These are phyloP conservation scores for Chloroclysta siterata DNA, from an alignment of 2,888 invertebrate genomes.

Conservation along the genomic window DNA sequence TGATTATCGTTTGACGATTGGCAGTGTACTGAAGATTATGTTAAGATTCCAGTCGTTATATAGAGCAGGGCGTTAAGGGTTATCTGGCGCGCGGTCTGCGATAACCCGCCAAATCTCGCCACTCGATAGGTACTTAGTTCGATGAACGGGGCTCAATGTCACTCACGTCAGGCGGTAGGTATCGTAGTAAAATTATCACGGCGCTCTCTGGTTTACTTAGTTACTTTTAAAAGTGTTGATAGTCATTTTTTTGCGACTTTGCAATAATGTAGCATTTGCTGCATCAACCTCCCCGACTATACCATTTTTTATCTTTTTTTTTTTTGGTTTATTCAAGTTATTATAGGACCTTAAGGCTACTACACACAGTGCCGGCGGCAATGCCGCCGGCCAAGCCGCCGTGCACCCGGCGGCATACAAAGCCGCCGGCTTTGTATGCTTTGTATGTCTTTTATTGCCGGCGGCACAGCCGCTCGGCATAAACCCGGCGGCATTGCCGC, in stretches of 20 bases:
- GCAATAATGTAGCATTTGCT: slow-evolving; percentile 11
- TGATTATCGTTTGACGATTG: slow-evolving; percentile 59
- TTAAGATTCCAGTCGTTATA: slow-evolving; percentile 67
- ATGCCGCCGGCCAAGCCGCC: no score
- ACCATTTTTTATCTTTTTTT: neutral
- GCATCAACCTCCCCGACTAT: slow-evolving; percentile 15
- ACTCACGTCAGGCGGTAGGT: slow-evolving; percentile 50
- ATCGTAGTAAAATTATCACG: slow-evolving; percentile 79
- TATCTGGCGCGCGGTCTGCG: slow-evolving; percentile 76
- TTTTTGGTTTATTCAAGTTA: no score
- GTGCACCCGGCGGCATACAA: no score
- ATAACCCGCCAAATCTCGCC: slow-evolving; percentile 74
- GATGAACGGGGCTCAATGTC: slow-evolving; percentile 81
- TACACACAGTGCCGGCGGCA: no score
- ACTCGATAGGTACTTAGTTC: slow-evolving; percentile 60
- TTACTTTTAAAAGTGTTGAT: slow-evolving; percentile 7
- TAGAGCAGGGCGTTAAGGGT: slow-evolving; percentile 51
- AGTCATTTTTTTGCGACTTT: neutral
- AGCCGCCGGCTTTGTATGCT: no score
- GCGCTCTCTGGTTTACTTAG: slow-evolving; percentile 27
- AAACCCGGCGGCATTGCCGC: no score
- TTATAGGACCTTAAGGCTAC: no score
- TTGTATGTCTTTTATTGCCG: no score
- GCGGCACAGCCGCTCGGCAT: no score
- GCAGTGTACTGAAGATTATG: slow-evolving; percentile 64